These are phyloP conservation scores for Acanthopleura granulata DNA, from an alignment of 2,888 invertebrate genomes.

Conservation along the genomic window DNA sequence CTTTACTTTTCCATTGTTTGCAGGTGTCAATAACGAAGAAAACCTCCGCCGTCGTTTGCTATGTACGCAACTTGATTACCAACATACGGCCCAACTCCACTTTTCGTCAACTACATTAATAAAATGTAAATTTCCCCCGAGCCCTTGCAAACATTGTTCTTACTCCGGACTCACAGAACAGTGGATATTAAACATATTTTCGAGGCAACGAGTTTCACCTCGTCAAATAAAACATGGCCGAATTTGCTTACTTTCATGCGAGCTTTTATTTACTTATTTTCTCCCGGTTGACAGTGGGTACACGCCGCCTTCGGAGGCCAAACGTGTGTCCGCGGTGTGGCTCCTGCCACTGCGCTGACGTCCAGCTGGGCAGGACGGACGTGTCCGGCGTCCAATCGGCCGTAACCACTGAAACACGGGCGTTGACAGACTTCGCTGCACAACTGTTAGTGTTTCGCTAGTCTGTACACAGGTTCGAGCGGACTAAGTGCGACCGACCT, in stretches of 20 bases:
- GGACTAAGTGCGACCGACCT: too few species aligned
- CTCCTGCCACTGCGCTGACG: too few species aligned
- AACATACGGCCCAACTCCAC: neutral
- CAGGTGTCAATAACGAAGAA: conserved; percentile 15
- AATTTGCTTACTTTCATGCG: conserved; percentile 5
- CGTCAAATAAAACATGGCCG: conserved; percentile 4
- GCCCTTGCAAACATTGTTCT: neutral
- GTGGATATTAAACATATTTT: conserved; percentile 16
- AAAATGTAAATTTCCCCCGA: neutral
- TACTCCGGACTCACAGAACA: neutral
- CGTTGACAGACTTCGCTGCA: too few species aligned
- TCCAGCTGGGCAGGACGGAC: too few species aligned
- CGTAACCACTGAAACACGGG: too few species aligned
- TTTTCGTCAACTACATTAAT: conserved; percentile 10
- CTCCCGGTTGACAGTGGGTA: neutral
- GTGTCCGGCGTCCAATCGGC: too few species aligned
- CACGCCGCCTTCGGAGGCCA: neutral
- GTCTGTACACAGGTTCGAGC: too few species aligned
- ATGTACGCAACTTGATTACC: neutral
- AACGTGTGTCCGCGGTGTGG: neutral
- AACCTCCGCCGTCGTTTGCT: neutral
- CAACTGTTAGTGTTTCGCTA: too few species aligned
- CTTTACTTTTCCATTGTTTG: neutral
- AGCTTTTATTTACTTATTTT: conserved; percentile 3
- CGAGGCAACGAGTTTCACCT: neutral